Conservation (phyloP, 2,113 vertebrate species). For the Austrofundulus limnaeus region DNA sequence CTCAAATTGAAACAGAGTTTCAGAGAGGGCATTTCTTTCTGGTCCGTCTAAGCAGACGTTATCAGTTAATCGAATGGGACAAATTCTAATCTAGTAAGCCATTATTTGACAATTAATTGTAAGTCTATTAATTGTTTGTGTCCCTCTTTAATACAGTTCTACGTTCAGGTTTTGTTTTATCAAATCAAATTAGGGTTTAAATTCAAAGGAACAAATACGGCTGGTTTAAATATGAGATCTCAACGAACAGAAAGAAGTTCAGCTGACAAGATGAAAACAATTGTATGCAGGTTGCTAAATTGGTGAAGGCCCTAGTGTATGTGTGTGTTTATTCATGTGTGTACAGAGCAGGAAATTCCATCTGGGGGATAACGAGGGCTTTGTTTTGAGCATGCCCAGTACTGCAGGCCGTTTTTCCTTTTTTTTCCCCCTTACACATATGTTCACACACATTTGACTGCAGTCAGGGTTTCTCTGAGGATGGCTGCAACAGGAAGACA, state of each 20-base stretch:
- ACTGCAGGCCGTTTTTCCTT: slow-evolving; percentile 14
- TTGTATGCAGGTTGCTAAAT: slow-evolving; percentile 52
- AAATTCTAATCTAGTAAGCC: too few relatives aligned
- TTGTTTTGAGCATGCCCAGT: slow-evolving; percentile 68
- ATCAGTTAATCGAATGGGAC: too few relatives aligned
- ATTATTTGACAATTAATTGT: too few relatives aligned
- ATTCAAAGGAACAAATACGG: too few relatives aligned
- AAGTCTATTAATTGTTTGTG: too few relatives aligned
- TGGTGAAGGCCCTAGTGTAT: slow-evolving; percentile 36
- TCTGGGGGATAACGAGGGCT: slow-evolving; percentile 62
- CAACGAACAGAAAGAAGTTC: slow-evolving; percentile 69
- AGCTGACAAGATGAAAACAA: slow-evolving; percentile 76
- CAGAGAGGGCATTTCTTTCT: too few relatives aligned
- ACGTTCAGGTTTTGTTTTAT: too few relatives aligned
- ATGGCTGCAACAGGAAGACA: slow-evolving; percentile 58
- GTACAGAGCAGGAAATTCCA: slow-evolving; percentile 70
- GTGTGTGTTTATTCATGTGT: slow-evolving; percentile 22
- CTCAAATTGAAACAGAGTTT: too few relatives aligned
- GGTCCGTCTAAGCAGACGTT: too few relatives aligned
- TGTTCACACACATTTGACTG: slow-evolving; percentile 23
- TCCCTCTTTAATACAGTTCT: too few relatives aligned
- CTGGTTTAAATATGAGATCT: background rate
- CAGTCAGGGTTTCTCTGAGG: slow-evolving; percentile 46
- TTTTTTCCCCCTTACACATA: slow-evolving; percentile 43
- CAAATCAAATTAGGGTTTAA: too few relatives aligned